phyloP scores from a whole-genome alignment of 2,888 invertebrate species.

The Lasioglossum morio region DNA sequence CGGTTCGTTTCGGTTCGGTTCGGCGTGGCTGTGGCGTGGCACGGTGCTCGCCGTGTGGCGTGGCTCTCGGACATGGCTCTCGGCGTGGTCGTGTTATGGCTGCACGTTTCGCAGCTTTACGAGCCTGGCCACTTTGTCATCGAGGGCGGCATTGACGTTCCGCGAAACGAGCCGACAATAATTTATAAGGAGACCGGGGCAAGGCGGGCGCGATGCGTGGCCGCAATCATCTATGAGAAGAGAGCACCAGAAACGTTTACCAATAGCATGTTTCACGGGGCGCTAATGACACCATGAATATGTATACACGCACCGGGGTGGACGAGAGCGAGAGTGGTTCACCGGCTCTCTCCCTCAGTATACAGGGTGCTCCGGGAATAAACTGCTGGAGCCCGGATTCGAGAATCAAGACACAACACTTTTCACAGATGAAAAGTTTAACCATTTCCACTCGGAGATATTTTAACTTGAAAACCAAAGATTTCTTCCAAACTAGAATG shows the following conservation, averaged over 20 bases:
- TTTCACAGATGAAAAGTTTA: not conserved
- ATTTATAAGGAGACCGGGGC: slow-evolving; percentile 72
- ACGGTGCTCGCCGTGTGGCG: not conserved
- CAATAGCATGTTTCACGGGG: slow-evolving; percentile 79
- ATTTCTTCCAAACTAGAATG: too few relatives aligned
- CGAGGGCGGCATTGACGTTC: slow-evolving; percentile 68
- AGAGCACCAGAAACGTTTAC: slow-evolving; percentile 78
- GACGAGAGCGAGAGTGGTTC: slow-evolving; percentile 68
- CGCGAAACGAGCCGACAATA: slow-evolving; percentile 70
- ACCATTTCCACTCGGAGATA: not conserved
- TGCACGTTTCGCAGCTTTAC: slow-evolving; percentile 59
- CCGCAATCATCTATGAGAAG: slow-evolving; percentile 66
- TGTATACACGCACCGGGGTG: slow-evolving; percentile 74
- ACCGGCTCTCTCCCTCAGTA: slow-evolving; percentile 32
- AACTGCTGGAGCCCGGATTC: not conserved
- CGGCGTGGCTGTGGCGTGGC: not conserved
- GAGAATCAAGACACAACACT: not conserved
- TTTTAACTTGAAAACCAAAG: not conserved
- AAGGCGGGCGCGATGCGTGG: slow-evolving; percentile 50
- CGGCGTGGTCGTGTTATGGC: slow-evolving; percentile 32
- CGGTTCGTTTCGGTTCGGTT: not conserved
- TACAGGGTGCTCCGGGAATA: slow-evolving; percentile 55
- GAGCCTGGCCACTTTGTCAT: slow-evolving; percentile 70
- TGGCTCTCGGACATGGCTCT: not conserved
- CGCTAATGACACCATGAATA: slow-evolving; percentile 82